These are phyloP conservation scores for Sebastes hubbsi DNA, from an alignment of 2,797 vertebrate genomes.

Conservation along the genomic window DNA sequence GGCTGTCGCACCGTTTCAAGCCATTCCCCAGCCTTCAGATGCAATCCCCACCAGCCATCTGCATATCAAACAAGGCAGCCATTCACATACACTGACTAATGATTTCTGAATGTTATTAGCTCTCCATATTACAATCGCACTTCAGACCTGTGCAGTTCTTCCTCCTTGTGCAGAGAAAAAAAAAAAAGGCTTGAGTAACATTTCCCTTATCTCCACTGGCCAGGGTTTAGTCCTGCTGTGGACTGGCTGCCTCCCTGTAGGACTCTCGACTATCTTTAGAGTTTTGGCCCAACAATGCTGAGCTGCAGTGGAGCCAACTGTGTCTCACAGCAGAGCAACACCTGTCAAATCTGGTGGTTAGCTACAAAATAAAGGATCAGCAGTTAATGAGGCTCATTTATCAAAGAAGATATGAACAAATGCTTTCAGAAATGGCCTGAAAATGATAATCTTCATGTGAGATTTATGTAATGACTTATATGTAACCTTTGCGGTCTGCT, in stretches of 20 bases:
- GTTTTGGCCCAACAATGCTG: constrained; percentile 29
- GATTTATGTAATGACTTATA: neutral
- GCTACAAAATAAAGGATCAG: constrained; percentile 62
- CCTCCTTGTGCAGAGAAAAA: constrained; percentile 8
- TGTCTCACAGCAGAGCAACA: constrained; percentile 43
- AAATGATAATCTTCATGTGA: constrained; percentile 6
- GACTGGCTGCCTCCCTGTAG: constrained; percentile 41
- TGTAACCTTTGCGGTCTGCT: neutral
- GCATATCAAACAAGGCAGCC: constrained; percentile 71
- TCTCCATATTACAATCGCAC: constrained; percentile 28
- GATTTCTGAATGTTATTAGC: constrained; percentile 54
- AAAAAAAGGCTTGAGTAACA: constrained; percentile 9
- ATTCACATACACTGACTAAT: constrained; percentile 59
- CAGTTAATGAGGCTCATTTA: constrained; percentile 68
- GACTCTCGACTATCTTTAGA: constrained; percentile 55
- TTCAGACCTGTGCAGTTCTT: constrained; percentile 27
- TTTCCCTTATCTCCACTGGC: constrained; percentile 59
- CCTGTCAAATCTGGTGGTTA: constrained; percentile 64
- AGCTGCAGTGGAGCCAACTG: constrained; percentile 49
- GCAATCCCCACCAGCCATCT: constrained; percentile 45
- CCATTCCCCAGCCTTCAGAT: constrained; percentile 37
- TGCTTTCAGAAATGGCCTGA: constrained; percentile 24
- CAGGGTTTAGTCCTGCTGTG: constrained; percentile 58
- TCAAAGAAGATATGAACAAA: constrained; percentile 61
- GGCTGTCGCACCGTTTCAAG: constrained; percentile 35